Conservation (phyloP, 2,797 vertebrate genomes). For the Periophthalmus magnuspinnatus region DNA sequence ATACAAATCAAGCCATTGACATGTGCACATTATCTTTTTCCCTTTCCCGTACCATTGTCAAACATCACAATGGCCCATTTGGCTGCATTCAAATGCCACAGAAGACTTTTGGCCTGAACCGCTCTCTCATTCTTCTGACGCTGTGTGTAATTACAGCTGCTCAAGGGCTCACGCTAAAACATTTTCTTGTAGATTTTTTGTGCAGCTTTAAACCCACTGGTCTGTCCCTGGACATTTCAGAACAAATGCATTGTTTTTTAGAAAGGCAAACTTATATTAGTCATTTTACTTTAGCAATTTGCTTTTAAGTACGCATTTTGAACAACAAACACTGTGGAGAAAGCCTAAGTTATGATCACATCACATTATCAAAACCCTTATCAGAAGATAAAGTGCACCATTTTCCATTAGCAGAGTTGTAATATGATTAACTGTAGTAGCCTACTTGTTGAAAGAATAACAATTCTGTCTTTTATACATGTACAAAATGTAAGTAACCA, state of each 20-base stretch:
- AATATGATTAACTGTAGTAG: neutral
- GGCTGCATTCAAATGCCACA: slow-evolving; percentile 36
- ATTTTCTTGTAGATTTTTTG: slow-evolving; percentile 36
- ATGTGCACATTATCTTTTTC: slow-evolving; percentile 73
- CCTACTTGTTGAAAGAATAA: neutral
- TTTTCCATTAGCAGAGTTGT: slow-evolving; percentile 4
- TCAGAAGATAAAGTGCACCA: neutral
- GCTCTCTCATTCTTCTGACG: slow-evolving; percentile 34
- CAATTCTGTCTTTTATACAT: neutral
- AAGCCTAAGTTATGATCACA: neutral
- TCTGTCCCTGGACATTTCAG: slow-evolving; percentile 6
- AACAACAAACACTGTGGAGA: neutral
- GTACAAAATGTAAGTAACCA: neutral
- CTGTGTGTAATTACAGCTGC: slow-evolving; percentile 41
- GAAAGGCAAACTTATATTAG: slow-evolving; percentile 12
- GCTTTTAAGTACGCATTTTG: neutral
- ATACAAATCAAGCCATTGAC: slow-evolving; percentile 76
- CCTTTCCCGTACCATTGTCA: slow-evolving; percentile 48
- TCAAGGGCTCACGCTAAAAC: slow-evolving; percentile 26
- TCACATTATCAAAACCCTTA: neutral
- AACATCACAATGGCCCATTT: slow-evolving; percentile 52
- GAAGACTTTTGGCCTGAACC: slow-evolving; percentile 27
- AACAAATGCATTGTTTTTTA: slow-evolving; percentile 10
- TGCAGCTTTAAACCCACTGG: slow-evolving; percentile 23
- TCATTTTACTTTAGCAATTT: slow-evolving; percentile 7